Evolutionary conservation across 2,113 vertebrate species (phyloP).

Genomic region (Pycnonotus jocosus): DNA sequence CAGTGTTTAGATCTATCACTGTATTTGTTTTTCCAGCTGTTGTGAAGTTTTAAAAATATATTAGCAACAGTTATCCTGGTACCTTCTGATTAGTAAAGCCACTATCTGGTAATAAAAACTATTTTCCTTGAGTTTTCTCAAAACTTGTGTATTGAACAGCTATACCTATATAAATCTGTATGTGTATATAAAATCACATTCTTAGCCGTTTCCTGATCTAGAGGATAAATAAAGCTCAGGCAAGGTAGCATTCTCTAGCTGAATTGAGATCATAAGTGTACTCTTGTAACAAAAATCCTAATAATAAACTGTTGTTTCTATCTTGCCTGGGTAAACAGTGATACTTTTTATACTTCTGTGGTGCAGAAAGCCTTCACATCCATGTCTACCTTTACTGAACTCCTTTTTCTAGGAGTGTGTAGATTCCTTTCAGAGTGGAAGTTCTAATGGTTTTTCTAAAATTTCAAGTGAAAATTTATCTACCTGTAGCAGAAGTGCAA

Average conservation of each 20-base stretch:
- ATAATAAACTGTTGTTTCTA: not conserved
- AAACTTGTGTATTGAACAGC: not conserved
- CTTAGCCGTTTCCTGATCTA: not conserved
- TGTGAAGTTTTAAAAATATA: not conserved
- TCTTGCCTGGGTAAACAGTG: not conserved
- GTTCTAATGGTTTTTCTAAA: not conserved
- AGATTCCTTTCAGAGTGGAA: not conserved
- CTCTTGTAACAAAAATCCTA: not conserved
- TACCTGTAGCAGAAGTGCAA: not conserved
- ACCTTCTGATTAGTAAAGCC: not conserved
- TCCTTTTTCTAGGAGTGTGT: not conserved
- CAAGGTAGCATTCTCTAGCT: not conserved
- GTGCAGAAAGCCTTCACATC: not conserved
- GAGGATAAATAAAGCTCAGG: not conserved
- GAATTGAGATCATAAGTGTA: not conserved
- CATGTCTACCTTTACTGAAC: not conserved
- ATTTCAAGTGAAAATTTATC: not conserved
- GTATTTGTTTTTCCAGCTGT: not conserved
- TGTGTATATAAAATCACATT: not conserved
- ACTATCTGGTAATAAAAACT: not conserved
- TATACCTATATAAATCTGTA: not conserved
- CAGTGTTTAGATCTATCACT: not conserved
- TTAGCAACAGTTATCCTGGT: not conserved
- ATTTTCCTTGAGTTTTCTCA: not conserved
- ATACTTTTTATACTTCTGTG: not conserved